Base-by-base conservation (phyloP, 2,797 vertebrate genomes). In the Enteromius anoplus region DNA sequence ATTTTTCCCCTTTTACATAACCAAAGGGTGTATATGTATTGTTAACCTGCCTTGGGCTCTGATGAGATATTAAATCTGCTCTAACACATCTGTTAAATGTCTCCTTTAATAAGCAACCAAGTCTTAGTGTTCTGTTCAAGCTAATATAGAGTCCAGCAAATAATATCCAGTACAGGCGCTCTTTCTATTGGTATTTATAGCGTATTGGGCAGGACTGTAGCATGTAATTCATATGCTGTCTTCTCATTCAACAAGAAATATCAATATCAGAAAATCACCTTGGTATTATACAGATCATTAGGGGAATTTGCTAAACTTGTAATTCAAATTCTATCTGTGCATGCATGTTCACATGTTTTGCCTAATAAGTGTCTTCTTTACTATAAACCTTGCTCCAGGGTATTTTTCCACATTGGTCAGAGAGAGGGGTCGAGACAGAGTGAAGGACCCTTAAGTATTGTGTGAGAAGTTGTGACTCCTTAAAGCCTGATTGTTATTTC, bases 41-140 rank as follows among this genome's bases (percentile, higher is more conserved):
- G 81, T 75, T 64, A 80, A 70, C 53, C 64, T 86, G 85, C 85
- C 85, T 65, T 83, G 34, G 72, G 85, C 81, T 77, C 37, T 71
- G 72, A 86, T 34, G 37, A 81, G 65, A 70, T 86, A 83, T 84
- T 69, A 80, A 84, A 86, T 71, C 78, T 76, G 32, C 58, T 73
- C 55, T 42, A 79, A 69, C 51, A 65, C 58, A 69, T 80, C 81
- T 77, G 77, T 78, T 83, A 83, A 83, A 83, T 55, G 71, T 83
- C 77, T 83, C 51, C 66, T 86, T 81, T 86, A 80, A 83, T 80
- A 58, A 65, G 82, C 81, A 81, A 72, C 65, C 49, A 12, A 64
- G 78, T 34, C 53, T 70, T 23, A 10, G n/a, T 53, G 75, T 62
- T 75, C 37, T 29, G n/a, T 51, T 53, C 26, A 12, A 29, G 37